Conservation (phyloP, 2,888 invertebrate genomes). For the Meteorus cinctellus region DNA sequence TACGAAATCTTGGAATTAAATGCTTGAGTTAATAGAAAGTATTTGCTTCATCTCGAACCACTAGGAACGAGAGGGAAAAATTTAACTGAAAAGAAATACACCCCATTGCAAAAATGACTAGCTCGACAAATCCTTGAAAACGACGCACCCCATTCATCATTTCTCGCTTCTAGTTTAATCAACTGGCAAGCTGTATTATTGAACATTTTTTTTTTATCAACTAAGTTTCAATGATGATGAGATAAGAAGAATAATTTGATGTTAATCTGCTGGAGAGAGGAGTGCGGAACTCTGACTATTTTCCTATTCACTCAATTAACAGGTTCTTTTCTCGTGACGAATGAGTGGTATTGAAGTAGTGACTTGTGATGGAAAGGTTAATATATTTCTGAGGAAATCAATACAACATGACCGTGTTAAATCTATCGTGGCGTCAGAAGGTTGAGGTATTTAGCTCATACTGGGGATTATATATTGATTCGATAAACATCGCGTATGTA, state of each 20-base stretch:
- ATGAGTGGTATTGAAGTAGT: not conserved
- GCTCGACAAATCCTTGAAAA: not conserved
- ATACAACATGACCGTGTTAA: constrained; percentile 13
- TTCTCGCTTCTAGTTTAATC: not conserved
- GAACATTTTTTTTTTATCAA: not conserved
- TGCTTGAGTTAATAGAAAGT: constrained; percentile 27
- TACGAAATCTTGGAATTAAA: not conserved
- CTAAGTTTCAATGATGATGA: not conserved
- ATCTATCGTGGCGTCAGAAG: constrained; percentile 4
- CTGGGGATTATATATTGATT: constrained; percentile 14
- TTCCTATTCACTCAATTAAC: constrained; percentile 1
- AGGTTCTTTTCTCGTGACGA: not conserved
- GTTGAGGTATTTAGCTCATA: constrained; percentile 9
- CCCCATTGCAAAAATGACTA: not conserved
- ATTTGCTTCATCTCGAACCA: not conserved
- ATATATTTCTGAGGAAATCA: constrained; percentile 12
- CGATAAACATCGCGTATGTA: constrained; percentile 12
- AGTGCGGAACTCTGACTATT: not conserved
- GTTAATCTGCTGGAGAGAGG: too few relatives aligned
- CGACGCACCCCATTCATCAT: not conserved
- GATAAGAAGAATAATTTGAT: too few relatives aligned
- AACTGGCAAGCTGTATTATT: not conserved
- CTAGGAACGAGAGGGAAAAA: not conserved
- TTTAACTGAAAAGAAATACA: not conserved
- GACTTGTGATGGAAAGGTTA: constrained; percentile 9